A percentile compares a stretch with the other conserved stretches of the same genome.
These are phyloP conservation scores for Picus viridis DNA, from an alignment of 2,797 vertebrate genomes.

Conservation along the genomic window DNA sequence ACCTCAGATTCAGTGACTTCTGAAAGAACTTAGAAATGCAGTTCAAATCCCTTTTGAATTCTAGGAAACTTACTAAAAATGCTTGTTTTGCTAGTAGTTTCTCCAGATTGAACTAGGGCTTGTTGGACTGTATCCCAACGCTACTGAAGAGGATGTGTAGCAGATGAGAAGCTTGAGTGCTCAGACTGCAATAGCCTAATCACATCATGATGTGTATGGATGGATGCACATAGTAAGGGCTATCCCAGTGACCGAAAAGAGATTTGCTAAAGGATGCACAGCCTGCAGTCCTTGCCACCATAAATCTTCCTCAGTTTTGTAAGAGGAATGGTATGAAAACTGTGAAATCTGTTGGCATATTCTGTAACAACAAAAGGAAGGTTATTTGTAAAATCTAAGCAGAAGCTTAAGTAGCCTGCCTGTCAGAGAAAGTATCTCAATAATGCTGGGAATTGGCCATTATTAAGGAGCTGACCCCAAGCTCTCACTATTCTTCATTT, in stretches of 20 bases:
- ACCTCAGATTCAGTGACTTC: neutral
- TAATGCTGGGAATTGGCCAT: neutral
- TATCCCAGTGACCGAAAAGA: neutral
- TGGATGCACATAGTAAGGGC: neutral
- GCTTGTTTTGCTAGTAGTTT: neutral
- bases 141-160: neutral
- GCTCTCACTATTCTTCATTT: neutral
- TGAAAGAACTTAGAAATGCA: neutral
- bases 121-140: neutral
- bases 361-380: neutral
- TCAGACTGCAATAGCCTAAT: neutral
- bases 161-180: neutral
- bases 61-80: neutral
- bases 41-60: neutral
- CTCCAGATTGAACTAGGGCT: neutral
- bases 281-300: slow-evolving; percentile 18
- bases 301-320: slow-evolving; percentile 4
- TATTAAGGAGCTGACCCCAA: neutral
- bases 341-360: neutral
- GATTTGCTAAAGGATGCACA: neutral
- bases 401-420: neutral
- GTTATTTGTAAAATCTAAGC: slow-evolving; percentile 11
- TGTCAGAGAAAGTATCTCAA: neutral
- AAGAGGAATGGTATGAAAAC: neutral
- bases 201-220: neutral